Evolutionary conservation across 2,113 vertebrate genomes (phyloP).

Genomic region (Craseonycteris thonglongyai): DNA sequence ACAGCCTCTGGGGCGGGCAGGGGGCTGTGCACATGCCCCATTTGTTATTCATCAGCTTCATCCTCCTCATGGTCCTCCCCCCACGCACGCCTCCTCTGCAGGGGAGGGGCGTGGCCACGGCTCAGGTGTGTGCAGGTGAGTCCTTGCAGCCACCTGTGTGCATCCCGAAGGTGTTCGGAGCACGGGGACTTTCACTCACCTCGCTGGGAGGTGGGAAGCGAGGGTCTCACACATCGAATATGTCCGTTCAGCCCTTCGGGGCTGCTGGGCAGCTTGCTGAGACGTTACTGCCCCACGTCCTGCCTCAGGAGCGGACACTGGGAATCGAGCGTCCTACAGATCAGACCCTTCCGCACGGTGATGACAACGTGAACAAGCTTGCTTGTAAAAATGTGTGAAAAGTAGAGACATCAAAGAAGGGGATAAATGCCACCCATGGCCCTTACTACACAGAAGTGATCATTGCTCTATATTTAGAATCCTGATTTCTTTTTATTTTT

Average conservation of each 20-base stretch:
- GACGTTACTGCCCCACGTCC: too few species aligned
- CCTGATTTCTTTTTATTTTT: background rate
- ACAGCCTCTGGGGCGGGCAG: background rate
- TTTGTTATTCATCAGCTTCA: slow-evolving; percentile 16
- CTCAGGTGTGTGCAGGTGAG: background rate
- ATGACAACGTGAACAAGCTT: background rate
- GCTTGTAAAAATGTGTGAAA: background rate
- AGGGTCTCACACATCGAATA: accelerated
- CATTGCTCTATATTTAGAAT: background rate
- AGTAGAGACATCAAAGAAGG: background rate
- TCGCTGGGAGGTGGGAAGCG: accelerated
- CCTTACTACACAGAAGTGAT: background rate
- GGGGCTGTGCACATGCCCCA: background rate
- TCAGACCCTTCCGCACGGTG: background rate
- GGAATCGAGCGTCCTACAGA: background rate
- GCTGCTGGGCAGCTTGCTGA: background rate
- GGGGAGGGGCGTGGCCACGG: background rate
- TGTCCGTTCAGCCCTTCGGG: background rate
- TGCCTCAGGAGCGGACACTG: background rate
- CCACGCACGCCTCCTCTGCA: background rate
- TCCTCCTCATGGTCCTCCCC: background rate
- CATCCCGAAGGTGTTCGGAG: too few species aligned
- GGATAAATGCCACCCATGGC: background rate
- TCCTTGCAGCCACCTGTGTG: too few species aligned
- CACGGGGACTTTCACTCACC: background rate